phyloP scores from a whole-genome alignment of 2,113 vertebrate genomes.

The Alces alces region DNA sequence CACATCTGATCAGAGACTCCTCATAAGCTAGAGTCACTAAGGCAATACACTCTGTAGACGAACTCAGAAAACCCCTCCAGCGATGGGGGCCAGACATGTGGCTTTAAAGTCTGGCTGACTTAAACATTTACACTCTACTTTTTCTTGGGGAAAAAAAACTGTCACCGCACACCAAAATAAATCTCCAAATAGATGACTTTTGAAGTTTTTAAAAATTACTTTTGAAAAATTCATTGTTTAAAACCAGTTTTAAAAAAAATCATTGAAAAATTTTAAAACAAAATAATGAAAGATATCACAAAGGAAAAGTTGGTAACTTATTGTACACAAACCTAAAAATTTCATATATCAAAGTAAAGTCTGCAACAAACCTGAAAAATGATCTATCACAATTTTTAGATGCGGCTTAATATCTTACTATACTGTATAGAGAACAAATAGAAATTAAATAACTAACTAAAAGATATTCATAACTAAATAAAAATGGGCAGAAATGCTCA shows the following conservation, averaged over 20 bases:
- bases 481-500: neutral
- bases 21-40: neutral
- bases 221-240: neutral
- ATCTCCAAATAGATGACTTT: neutral
- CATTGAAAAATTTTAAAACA: neutral
- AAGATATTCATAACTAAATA: neutral
- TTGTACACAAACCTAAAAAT: neutral
- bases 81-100: neutral
- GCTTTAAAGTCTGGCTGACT: neutral
- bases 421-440: neutral
- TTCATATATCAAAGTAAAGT: constrained; percentile 20
- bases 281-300: neutral
- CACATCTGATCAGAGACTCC: neutral
- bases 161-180: neutral
- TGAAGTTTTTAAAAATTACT: neutral
- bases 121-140: neutral
- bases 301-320: neutral
- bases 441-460: neutral
- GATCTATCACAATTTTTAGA: neutral
- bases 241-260: neutral
- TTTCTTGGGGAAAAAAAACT: neutral
- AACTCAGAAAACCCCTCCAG: neutral
- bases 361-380: neutral
- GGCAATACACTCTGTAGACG: neutral
- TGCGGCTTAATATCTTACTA: neutral